These are phyloP conservation scores for Apocheima hispidaria DNA, from an alignment of 2,888 invertebrate species.

Conservation along the genomic window DNA sequence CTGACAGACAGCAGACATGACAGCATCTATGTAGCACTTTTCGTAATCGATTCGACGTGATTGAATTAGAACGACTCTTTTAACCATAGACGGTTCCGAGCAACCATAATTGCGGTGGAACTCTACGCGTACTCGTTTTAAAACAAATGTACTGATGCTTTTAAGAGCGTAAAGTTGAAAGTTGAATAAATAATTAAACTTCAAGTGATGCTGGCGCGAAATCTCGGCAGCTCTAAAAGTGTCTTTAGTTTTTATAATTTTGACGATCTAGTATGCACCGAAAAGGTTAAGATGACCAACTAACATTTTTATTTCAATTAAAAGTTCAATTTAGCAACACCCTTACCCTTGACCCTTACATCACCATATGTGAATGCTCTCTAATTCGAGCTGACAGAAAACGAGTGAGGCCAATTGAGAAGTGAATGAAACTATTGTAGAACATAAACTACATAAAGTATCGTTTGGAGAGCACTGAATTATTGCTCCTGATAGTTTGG, in stretches of 20 bases:
- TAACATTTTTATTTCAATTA: background rate
- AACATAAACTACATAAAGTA: constrained; percentile 26
- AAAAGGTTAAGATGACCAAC: background rate
- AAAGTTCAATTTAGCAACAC: constrained; percentile 1
- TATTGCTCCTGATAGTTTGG: constrained; percentile 50
- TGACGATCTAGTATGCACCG: background rate
- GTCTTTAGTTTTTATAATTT: background rate
- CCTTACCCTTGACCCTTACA: constrained; percentile 12
- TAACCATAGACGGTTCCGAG: constrained; percentile 42
- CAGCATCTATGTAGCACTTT: constrained; percentile 54
- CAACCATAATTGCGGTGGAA: constrained; percentile 54
- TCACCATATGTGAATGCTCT: constrained; percentile 54
- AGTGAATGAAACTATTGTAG: constrained; percentile 68
- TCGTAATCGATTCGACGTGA: constrained; percentile 60
- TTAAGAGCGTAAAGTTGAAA: constrained; percentile 6
- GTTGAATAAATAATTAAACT: constrained; percentile 2
- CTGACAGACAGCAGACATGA: constrained; percentile 52
- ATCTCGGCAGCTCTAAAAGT: background rate
- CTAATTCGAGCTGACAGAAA: constrained; percentile 63
- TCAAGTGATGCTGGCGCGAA: background rate
- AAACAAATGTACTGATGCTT: constrained; percentile 18
- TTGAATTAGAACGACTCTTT: constrained; percentile 56
- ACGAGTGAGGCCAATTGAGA: constrained; percentile 70
- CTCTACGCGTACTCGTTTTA: constrained; percentile 53
- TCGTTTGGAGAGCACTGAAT: constrained; percentile 47